Base-by-base conservation (phyloP, 2,888 invertebrate genomes). In the Blastobasis adustella region DNA sequence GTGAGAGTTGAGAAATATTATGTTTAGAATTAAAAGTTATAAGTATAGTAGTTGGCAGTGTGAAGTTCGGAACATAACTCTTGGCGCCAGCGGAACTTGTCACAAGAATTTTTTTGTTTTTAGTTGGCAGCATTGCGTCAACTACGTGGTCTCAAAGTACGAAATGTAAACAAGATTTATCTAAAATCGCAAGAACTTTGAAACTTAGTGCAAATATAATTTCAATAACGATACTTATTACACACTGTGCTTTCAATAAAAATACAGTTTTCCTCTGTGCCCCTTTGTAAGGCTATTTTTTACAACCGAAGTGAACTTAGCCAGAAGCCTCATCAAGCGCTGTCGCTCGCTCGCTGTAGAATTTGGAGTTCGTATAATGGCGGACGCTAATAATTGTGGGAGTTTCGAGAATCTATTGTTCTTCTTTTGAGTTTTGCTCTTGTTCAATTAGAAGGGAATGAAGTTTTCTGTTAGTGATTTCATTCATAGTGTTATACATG, bases 351-450 rank as follows among this genome's bases (percentile, higher is more conserved):
- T 36, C 37, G 38, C 76, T 72, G 76, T 79, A 84, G 81, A 82
- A 81, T 79, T 81, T 80, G 77, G 77, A 82, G 82, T 83, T 83
- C 76, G 85, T 86, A 67, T 77, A 89, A 89, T 89, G 89, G 89
- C 89, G 89, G 89, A 88, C 86, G 84, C 82, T 76, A 84, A 84
- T 87, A 87, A 83, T 84, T 87, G 86, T 85, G 83, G 85, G 79
- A 86, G 82, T 85, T 85, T 89, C 79, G 87, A 87, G 86, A 78
- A 82, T 85, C 82, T 82, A 86, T 88, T 86, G 85, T 86, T 86
- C 84, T 79, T 78, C 82, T 80, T 78, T 79, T 76, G 63, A 80
- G 73, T 74, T 79, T 75, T 74, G 70, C 69, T 65, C 63, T 72
- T 70, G 66, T 70, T 72, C 72, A 66, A 63, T 65, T 65, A 66